Base-by-base conservation (phyloP, 2,113 vertebrate species). In the Sceloporus tristichus region DNA sequence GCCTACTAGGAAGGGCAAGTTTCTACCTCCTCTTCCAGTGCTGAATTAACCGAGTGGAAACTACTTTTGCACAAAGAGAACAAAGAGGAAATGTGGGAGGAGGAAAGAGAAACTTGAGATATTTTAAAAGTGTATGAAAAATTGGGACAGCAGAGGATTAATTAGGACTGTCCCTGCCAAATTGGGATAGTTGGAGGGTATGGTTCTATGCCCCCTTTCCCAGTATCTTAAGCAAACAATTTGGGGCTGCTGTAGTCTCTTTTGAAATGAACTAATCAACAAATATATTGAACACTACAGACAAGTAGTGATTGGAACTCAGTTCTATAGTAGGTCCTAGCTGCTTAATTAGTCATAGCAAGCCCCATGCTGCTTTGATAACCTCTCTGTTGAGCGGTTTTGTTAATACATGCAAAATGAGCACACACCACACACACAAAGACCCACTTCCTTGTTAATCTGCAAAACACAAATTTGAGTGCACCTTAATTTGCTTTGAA, bases 371-470 rank as follows among this genome's bases (percentile, higher is more conserved):
- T 81, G 13, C 21, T 19, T 27, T 9, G 78, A 59, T 62, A 62
- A 81, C 66, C 34, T 9, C 78, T 74, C 7, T 25, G 16, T 74
- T 87, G 79, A 87, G 25, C 68, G 62, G 42, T 68, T 81, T 87
- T 74, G 86, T 56, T 48, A 78, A 42, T 71, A 13, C 18, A 73
- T 34, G 19, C 78, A 81, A 80, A 87, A 56, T 29, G 23, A 62
- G 80, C 56, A 40, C 9, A 48, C 48, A 7, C 48, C 48, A 48
- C 48, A 48, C 48, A 62, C 54, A 34, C 23, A 18, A 18, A 23
- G 23, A 38, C 25, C 19, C 11, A 48, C 48, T 73, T 70, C 62
- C 68, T 81, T 59, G 53, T n/a, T 73, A 59, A 74, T 87, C 70
- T 74, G 54, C 13, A 9, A 74, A 70, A n/a, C 27, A 13, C 29